A percentile compares a stretch with the other conserved stretches of the same genome.
phyloP scores from a whole-genome alignment of 2,113 vertebrate genomes.

The Scomber japonicus region DNA sequence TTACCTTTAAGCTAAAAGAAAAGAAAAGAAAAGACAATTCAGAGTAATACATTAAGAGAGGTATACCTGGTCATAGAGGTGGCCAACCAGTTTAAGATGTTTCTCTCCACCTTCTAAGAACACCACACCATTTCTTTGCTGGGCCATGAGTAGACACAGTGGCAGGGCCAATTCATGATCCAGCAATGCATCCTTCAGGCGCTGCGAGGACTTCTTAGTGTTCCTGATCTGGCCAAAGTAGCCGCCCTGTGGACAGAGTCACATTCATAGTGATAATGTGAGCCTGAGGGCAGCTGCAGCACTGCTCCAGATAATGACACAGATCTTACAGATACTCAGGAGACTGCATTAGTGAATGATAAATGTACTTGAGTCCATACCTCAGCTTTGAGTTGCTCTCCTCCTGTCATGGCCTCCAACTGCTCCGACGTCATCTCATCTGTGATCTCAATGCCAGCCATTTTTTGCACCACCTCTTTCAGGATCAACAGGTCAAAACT shows the following conservation, averaged over 20 bases:
- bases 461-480: constrained; percentile 99
- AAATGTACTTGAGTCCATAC: constrained; percentile 67
- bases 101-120: constrained; percentile 99
- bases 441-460: constrained; percentile 99
- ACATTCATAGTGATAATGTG: not conserved
- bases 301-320: not conserved
- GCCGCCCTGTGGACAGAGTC: constrained; percentile 88
- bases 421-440: constrained; percentile 99
- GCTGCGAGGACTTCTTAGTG: constrained; percentile 98
- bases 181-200: constrained; percentile 94
- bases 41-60: not conserved
- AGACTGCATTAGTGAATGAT: not conserved
- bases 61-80: constrained; percentile 96
- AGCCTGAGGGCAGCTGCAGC: not conserved
- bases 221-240: constrained; percentile 99
- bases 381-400: constrained; percentile 98
- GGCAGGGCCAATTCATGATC: constrained; percentile 97
- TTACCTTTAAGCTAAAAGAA: not conserved
- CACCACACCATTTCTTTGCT: constrained; percentile 91
- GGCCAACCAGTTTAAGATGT: constrained; percentile 97
- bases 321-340: not conserved
- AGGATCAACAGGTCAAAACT: constrained; percentile 99
- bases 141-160: constrained; percentile 96
- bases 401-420: constrained; percentile 98
- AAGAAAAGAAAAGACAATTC: not conserved